Evolutionary conservation across 2,888 invertebrate species (phyloP), one percentile per base, ranked within the genome.

Genomic region (Eilema caniola): DNA sequence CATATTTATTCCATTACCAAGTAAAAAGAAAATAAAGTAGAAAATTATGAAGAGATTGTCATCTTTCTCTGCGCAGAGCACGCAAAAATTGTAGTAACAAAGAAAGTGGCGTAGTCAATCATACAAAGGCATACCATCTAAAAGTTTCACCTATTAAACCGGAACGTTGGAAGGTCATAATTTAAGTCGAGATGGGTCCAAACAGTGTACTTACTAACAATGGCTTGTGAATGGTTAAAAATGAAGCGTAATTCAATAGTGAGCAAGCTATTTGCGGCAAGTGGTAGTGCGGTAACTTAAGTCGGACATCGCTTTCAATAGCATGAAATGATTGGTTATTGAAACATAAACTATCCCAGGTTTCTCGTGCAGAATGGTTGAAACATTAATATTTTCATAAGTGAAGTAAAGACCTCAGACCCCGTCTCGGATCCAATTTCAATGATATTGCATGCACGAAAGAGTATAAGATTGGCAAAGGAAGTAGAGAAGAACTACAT

Each of bases 181-280:
- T 90, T 92, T 90, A 76, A 86, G 82, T 81, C 80, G 85, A 86
- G 90, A 92, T 90, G 89, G 89, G 83, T 86, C 84, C 84, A 83
- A 83, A 80, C 71, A 73, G 67, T 66, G 73, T 72, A 77, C 75
- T 72, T 73, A 82, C 84, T 86, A 89, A 92, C 92, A 92, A 93
- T 91, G 78, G 88, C 16, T 62, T 57, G 67, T 67, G 70, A 82
- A 75, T 76, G 64, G 81, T 76, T 73, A 90, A 89, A 89, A 89
- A 89, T 89, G 83, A 85, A 83, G 79, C 85, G 85, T 90, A 91
- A 91, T 92, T 92, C 89, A 80, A 70, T 72, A 72, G 71, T 69
- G 71, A 66, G 70, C 63, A 57, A 77, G 72, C 71, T 68, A 76
- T 80, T 85, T 78, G 82, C 71, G 77, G 76, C 73, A 66, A 77